A percentile compares a stretch with the other conserved stretches of the same genome.
These are phyloP conservation scores for Margaritifera margaritifera DNA, from an alignment of 2,888 invertebrate genomes.

Conservation along the genomic window DNA sequence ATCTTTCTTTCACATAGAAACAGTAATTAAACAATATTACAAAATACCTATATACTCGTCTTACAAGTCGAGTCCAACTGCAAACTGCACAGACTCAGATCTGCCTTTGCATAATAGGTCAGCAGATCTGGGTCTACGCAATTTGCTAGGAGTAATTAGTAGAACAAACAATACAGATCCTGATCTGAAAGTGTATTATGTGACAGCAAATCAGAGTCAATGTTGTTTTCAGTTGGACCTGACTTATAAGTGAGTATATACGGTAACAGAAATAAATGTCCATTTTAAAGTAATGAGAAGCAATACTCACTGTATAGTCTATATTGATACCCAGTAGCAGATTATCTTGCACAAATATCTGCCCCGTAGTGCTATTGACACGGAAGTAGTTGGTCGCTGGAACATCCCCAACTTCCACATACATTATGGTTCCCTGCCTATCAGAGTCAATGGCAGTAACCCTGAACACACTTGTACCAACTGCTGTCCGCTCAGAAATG, in stretches of 20 bases:
- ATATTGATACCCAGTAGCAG: conserved; percentile 39
- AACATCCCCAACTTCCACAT: conserved; percentile 46
- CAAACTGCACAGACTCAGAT: not conserved
- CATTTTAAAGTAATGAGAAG: not conserved
- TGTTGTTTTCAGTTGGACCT: not conserved
- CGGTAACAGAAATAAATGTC: too few relatives aligned
- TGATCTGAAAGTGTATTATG: not conserved
- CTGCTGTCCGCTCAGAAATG: conserved; percentile 33
- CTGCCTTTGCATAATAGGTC: not conserved
- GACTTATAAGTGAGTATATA: not conserved
- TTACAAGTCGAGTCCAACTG: not conserved
- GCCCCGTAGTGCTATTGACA: conserved; percentile 38
- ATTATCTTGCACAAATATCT: conserved; percentile 29
- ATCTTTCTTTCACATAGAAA: too few relatives aligned
- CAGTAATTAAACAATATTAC: too few relatives aligned
- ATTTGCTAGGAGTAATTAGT: not conserved
- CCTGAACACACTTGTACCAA: conserved; percentile 38
- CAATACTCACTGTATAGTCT: conserved; percentile 37
- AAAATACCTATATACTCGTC: too few relatives aligned
- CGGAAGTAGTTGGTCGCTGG: conserved; percentile 49
- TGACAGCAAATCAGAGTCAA: not conserved
- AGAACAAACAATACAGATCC: too few relatives aligned
- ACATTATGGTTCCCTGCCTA: conserved; percentile 42
- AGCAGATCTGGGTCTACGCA: not conserved
- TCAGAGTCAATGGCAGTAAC: conserved; percentile 60